phyloP scores from a whole-genome alignment of 2,888 invertebrate species.

The Papilio gigon region DNA sequence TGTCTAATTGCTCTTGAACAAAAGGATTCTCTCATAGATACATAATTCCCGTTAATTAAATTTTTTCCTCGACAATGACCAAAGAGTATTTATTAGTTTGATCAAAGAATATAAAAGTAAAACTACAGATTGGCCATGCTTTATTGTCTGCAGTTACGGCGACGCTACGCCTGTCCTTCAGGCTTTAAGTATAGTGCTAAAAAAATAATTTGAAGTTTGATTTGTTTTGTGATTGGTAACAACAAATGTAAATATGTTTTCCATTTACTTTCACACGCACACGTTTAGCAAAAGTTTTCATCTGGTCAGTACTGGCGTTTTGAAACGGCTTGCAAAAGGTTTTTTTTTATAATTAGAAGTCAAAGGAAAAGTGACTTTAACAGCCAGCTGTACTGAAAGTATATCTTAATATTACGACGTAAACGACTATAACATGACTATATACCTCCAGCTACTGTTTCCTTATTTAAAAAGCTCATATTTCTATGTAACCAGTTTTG shows the following conservation, averaged over 20 bases:
- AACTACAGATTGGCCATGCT: background rate
- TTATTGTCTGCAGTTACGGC: background rate
- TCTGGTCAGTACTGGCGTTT: background rate
- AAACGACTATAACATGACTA: background rate
- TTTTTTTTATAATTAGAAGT: background rate
- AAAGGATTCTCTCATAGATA: too few relatives aligned
- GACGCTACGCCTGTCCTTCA: too few relatives aligned
- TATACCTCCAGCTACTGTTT: slow-evolving; percentile 18
- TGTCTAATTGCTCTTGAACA: slow-evolving; percentile 25
- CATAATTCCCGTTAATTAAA: background rate
- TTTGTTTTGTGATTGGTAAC: too few relatives aligned
- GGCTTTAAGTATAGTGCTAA: too few relatives aligned
- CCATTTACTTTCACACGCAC: too few relatives aligned
- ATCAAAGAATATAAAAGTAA: slow-evolving; percentile 20
- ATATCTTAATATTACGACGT: background rate
- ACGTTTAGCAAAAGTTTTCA: too few relatives aligned
- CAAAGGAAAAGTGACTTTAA: background rate
- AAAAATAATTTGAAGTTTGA: too few relatives aligned
- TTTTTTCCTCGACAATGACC: background rate
- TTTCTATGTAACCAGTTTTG: slow-evolving; percentile 34
- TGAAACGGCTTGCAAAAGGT: background rate
- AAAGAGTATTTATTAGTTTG: slow-evolving; percentile 12
- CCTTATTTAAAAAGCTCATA: slow-evolving; percentile 25
- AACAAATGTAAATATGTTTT: too few relatives aligned
- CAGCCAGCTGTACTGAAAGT: too few relatives aligned